A percentile compares a stretch with the other conserved stretches of the same genome.
These are phyloP conservation scores for Vidua macroura DNA, from an alignment of 2,113 vertebrate genomes.

Conservation along the genomic window DNA sequence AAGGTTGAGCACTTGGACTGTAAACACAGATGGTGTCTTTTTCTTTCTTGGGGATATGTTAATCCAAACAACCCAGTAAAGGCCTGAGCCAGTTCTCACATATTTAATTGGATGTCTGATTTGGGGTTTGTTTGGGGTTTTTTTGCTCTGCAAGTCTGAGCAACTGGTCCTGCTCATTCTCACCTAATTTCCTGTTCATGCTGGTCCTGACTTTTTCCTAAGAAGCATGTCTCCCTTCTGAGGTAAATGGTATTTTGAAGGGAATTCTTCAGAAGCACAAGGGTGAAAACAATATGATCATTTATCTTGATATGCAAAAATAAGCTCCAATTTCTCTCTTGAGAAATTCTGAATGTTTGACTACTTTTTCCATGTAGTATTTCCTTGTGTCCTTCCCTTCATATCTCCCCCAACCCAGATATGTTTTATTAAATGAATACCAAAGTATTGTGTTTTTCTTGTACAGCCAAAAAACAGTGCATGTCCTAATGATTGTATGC, in stretches of 20 bases:
- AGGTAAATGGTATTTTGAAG: not conserved
- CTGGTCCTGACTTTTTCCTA: not conserved
- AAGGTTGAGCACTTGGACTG: not conserved
- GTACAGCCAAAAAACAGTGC: not conserved
- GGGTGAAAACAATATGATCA: not conserved
- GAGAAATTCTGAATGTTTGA: not conserved
- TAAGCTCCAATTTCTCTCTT: not conserved
- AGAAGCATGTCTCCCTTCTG: not conserved
- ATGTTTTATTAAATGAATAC: not conserved
- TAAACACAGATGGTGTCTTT: not conserved
- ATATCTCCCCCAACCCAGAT: not conserved
- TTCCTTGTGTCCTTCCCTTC: not conserved
- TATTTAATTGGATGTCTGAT: not conserved
- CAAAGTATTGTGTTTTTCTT: not conserved
- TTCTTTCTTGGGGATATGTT: not conserved
- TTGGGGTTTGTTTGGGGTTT: not conserved
- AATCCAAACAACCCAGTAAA: not conserved
- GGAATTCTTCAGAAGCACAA: not conserved
- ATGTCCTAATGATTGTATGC: not conserved
- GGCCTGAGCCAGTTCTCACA: constrained; percentile 17
- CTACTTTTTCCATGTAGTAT: not conserved
- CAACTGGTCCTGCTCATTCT: not conserved
- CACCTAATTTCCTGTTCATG: not conserved
- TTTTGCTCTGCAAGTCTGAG: constrained; percentile 16
- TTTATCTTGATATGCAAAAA: not conserved